These are phyloP conservation scores for Tridacna crocea DNA, from an alignment of 2,888 invertebrate genomes.

Conservation along the genomic window DNA sequence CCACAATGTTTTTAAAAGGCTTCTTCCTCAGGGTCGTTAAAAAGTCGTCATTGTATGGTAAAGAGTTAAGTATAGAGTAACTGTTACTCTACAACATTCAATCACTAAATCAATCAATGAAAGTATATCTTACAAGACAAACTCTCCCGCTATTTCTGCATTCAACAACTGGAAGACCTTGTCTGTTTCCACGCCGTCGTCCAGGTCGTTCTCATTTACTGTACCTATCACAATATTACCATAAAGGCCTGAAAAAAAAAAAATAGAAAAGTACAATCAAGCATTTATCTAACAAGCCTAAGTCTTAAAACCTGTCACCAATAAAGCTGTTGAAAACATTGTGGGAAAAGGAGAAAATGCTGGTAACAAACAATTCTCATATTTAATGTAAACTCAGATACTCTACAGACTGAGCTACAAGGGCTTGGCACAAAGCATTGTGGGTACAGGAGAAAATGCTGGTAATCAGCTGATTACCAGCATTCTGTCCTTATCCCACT, in stretches of 20 bases:
- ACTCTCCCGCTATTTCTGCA: constrained; percentile 38
- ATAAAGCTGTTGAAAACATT: too few species aligned
- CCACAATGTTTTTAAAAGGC: neutral
- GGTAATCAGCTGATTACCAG: too few species aligned
- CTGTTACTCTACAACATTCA: too few species aligned
- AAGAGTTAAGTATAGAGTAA: too few species aligned
- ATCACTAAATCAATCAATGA: neutral
- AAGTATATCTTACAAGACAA: constrained; percentile 71
- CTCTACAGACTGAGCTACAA: too few species aligned
- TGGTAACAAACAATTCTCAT: neutral
- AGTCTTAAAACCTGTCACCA: too few species aligned
- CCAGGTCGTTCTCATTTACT: constrained; percentile 98
- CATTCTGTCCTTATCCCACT: too few species aligned
- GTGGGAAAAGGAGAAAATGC: constrained; percentile 9
- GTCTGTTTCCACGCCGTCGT: constrained; percentile 99
- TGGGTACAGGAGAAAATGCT: too few species aligned
- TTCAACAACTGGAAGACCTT: constrained; percentile 90
- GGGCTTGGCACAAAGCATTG: too few species aligned
- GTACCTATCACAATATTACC: constrained; percentile 95
- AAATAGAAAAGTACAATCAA: neutral
- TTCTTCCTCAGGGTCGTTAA: too few species aligned
- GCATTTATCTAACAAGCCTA: neutral
- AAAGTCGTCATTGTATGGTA: too few species aligned
- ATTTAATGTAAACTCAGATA: too few species aligned
- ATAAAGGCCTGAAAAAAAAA: constrained; percentile 73